Base-by-base conservation (phyloP, 2,888 invertebrate species). In the Perithous albicinctus region DNA sequence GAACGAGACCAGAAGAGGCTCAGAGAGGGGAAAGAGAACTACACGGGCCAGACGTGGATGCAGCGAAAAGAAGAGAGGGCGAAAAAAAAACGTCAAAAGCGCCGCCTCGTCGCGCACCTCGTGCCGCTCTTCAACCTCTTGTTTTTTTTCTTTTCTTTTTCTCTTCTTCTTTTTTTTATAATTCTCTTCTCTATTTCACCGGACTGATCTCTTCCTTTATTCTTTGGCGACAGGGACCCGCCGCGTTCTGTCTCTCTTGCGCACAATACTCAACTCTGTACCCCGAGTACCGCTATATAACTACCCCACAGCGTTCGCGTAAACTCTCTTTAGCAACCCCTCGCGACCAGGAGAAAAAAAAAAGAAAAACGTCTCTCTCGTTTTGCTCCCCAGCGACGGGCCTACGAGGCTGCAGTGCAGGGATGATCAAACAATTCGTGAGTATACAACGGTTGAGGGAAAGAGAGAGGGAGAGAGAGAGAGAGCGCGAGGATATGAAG, bases 71-170 rank as follows among this genome's bases (percentile, higher is more conserved):
- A 63, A 51, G 72, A 84, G 86, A 85, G 86, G 29, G 18, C n/a
- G 61, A 85, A 72, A 85, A 83, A 78, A 4, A 85, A 85, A 86
- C 87, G 87, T 89, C 88, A 89, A 89, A 90, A 89, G 87, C 85
- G 87, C 88, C 89, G 89, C 89, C 73, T 43, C 64, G 70, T 80
- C 75, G 70, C 73, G 59, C 76, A 78, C 79, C 76, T 83, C 75
- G 48, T 67, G 66, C 69, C 85, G 74, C 79, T 85, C 85, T 85
- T 86, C 86, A 85, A 87, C 86, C 88, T 87, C 88, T 88, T 87
- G 86, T 84, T 74, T 61, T 32, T 20, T 59, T 26, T 59, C 38
- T 32, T 5, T 59, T 26, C 18, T 26, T 18, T 20, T 38, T 41
- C 46, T 86, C 5, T 56, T 23, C 73, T 38, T 61, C n/a, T 56